Evolutionary conservation across 2,113 vertebrate genomes (phyloP).

Genomic region (Urocolius indicus): DNA sequence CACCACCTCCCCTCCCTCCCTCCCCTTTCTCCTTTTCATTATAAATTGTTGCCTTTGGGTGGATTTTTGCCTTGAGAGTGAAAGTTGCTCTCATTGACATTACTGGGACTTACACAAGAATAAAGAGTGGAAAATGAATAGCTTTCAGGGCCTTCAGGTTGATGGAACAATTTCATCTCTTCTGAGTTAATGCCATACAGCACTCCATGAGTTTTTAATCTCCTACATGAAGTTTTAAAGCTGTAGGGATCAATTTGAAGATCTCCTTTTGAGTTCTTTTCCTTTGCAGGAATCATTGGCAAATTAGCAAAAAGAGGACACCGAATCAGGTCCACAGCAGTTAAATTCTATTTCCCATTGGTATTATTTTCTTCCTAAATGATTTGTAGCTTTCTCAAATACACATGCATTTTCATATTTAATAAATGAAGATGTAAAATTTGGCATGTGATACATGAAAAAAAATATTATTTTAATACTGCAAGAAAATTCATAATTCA

Average conservation of each 20-base stretch:
- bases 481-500: neutral
- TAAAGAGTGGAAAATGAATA: constrained; percentile 44
- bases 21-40: neutral
- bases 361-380: neutral
- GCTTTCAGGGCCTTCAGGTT: constrained; percentile 28
- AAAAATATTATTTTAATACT: neutral
- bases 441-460: neutral
- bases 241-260: constrained; percentile 6
- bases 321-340: neutral
- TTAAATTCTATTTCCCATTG: neutral
- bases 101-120: constrained; percentile 8
- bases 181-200: constrained; percentile 62
- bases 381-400: neutral
- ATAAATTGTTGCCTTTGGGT: constrained; percentile 42
- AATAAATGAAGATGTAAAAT: neutral
- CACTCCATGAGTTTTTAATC: constrained; percentile 61
- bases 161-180: constrained; percentile 46
- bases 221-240: constrained; percentile 65
- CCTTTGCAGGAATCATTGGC: neutral
- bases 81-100: neutral
- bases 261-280: neutral
- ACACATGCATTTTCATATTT: neutral
- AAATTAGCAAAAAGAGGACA: neutral
- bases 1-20: neutral
- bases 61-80: constrained; percentile 27